Percentiles rank a stretch among this genome's conserved stretches.
phyloP scores from a whole-genome alignment of 2,797 vertebrate genomes.

The Brotula barbata region DNA sequence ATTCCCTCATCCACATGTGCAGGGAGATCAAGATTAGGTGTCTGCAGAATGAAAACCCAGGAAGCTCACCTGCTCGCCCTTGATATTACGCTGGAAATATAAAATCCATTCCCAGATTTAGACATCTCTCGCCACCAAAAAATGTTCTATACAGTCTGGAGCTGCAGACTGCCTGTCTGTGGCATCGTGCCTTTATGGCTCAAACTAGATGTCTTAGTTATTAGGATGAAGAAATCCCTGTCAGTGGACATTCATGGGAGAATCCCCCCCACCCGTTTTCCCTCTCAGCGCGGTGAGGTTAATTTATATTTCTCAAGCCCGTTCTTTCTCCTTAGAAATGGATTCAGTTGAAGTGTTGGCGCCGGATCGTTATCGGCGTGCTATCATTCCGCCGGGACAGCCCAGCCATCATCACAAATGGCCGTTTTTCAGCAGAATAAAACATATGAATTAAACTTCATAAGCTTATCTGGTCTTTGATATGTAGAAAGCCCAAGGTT shows the following conservation, averaged over 20 bases:
- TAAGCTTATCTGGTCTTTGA: conserved; percentile 85
- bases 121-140: conserved; percentile 72
- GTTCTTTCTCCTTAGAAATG: conserved; percentile 78
- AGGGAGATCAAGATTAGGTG: conserved; percentile 75
- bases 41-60: conserved; percentile 75
- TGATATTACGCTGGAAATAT: conserved; percentile 78
- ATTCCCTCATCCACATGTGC: conserved; percentile 68
- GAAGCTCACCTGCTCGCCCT: conserved; percentile 78
- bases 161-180: conserved; percentile 69
- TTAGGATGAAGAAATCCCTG: conserved; percentile 78
- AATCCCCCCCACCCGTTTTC: conserved; percentile 60
- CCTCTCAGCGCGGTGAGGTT: conserved; percentile 71
- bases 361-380: conserved; percentile 73
- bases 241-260: conserved; percentile 74
- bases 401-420: conserved; percentile 81
- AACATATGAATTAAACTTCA: conserved; percentile 87
- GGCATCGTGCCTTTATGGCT: conserved; percentile 70
- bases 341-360: conserved; percentile 79
- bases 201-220: conserved; percentile 80
- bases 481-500: conserved; percentile 84
- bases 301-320: conserved; percentile 81
- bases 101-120: conserved; percentile 79
- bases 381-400: conserved; percentile 78
- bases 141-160: conserved; percentile 71
- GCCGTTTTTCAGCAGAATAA: conserved; percentile 80